phyloP scores from a whole-genome alignment of 2,797 vertebrate genomes.

The Arvicola amphibius region DNA sequence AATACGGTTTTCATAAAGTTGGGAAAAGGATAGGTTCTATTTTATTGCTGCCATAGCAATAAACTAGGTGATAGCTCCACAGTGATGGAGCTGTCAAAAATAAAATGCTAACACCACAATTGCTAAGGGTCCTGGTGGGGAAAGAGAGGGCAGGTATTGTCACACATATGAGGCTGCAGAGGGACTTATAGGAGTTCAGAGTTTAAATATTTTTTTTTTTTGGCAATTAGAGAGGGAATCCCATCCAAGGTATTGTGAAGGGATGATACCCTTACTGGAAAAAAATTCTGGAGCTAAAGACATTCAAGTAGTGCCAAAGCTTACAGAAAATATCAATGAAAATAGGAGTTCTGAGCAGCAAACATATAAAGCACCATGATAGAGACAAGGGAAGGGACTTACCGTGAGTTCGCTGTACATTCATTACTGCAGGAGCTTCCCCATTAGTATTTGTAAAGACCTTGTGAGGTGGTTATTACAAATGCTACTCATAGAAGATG shows the following conservation, averaged over 20 bases:
- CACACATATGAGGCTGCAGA: background rate
- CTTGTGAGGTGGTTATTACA: background rate
- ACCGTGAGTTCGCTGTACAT: background rate
- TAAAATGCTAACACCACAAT: constrained; percentile 45
- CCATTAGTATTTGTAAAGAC: background rate
- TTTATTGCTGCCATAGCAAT: constrained; percentile 56
- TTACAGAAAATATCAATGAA: constrained; percentile 38
- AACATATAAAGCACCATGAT: background rate
- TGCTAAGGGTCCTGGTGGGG: background rate
- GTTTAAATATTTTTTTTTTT: too few species aligned
- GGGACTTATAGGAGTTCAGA: constrained; percentile 56
- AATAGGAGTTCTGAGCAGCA: background rate
- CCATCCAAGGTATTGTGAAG: background rate
- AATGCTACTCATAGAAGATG: background rate
- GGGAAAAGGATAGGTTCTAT: constrained; percentile 26
- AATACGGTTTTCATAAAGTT: constrained; percentile 63
- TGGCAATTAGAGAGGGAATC: constrained; percentile 9
- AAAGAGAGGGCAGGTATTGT: constrained; percentile 59
- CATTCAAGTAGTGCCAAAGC: constrained; percentile 19
- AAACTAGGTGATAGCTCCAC: constrained; percentile 55
- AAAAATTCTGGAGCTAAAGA: background rate
- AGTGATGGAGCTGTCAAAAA: constrained; percentile 49
- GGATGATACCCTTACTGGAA: background rate
- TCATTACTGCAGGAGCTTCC: background rate
- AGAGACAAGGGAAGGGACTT: background rate